Evolutionary conservation across 2,888 invertebrate genomes (phyloP).

Genomic region (Drosophila mayaguana): DNA sequence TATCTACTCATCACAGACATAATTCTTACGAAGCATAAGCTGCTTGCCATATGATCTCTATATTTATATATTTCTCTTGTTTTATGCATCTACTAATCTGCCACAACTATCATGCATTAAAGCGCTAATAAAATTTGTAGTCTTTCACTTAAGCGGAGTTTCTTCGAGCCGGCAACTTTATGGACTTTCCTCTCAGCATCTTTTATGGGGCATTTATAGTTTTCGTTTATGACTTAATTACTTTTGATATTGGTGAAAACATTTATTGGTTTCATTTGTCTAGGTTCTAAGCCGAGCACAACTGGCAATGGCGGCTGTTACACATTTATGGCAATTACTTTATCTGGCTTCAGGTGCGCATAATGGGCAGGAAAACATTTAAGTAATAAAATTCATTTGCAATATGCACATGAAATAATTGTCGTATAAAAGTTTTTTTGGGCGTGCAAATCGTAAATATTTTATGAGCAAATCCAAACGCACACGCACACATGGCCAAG

Average conservation of each 20-base stretch:
- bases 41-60: neutral
- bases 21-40: neutral
- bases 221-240: constrained; percentile 22
- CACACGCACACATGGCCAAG: constrained; percentile 10
- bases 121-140: neutral
- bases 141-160: neutral
- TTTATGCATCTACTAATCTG: neutral
- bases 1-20: no score
- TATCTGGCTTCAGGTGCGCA: constrained; percentile 39
- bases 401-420: constrained; percentile 53
- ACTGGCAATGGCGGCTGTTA: constrained; percentile 1
- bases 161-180: neutral
- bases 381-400: constrained; percentile 44
- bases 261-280: constrained; percentile 15
- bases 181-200: neutral
- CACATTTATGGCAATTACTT: constrained; percentile 35
- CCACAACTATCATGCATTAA: neutral
- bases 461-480: constrained; percentile 48
- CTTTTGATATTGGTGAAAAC: constrained; percentile 4
- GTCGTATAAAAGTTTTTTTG: constrained; percentile 47
- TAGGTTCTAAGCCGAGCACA: constrained; percentile 3
- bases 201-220: constrained; percentile 3
- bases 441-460: constrained; percentile 49
- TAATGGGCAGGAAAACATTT: constrained; percentile 41
- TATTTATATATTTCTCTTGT: neutral